Evolutionary conservation across 2,888 invertebrate genomes (phyloP).

Genomic region (Trichogramma evanescens): DNA sequence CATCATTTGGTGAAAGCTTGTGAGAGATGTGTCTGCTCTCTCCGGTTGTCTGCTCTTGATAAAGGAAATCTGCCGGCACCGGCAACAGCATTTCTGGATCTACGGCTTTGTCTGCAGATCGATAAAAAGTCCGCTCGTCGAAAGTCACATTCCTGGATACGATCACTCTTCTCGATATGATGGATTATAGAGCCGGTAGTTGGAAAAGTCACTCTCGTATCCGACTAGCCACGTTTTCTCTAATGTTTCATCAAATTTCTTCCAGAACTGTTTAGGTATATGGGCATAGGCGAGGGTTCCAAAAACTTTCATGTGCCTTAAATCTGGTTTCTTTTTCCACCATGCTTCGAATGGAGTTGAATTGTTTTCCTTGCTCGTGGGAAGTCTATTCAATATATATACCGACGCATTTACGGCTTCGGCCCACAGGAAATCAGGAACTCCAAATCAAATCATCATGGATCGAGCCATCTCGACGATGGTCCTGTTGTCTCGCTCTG

Average conservation of each 20-base stretch:
- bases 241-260: conserved; percentile 22
- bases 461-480: conserved; percentile 35
- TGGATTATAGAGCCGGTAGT: conserved; percentile 26
- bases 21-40: too few species aligned
- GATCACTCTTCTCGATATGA: conserved; percentile 20
- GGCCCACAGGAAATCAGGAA: conserved; percentile 34
- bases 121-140: conserved; percentile 14
- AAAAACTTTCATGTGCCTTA: conserved; percentile 28
- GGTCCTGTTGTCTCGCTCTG: conserved; percentile 35
- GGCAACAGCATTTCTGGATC: too few species aligned
- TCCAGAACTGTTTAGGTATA: conserved; percentile 20
- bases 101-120: background rate
- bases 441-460: conserved; percentile 30
- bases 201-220: conserved; percentile 25
- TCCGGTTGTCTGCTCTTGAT: too few species aligned
- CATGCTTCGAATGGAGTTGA: conserved; percentile 27
- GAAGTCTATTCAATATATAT: conserved; percentile 34
- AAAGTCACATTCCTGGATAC: conserved; percentile 27
- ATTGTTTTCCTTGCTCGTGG: conserved; percentile 13
- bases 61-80: too few species aligned
- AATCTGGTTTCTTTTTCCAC: conserved; percentile 24
- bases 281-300: conserved; percentile 26
- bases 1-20: too few species aligned
- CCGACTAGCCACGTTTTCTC: conserved; percentile 26
- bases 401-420: conserved; percentile 38